Conservation (phyloP, 2,888 invertebrate species). For the Patella caerulea region DNA sequence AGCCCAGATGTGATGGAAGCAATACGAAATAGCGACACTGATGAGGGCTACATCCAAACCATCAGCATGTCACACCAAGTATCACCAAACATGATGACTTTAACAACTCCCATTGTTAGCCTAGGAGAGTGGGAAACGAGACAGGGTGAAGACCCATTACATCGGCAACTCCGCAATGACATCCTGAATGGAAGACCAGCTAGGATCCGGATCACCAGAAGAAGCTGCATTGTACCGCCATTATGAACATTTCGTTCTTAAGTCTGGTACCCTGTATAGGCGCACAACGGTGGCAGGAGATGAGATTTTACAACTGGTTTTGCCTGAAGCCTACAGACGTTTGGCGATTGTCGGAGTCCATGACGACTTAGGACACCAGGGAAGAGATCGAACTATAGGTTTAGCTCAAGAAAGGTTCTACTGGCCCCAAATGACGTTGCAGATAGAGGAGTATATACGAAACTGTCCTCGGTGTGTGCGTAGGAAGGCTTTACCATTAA, state of each 20-base stretch:
- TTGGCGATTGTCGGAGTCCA: not conserved
- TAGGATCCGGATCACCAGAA: not conserved
- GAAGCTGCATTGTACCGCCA: not conserved
- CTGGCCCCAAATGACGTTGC: not conserved
- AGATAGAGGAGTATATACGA: constrained; percentile 17
- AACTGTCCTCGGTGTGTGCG: constrained; percentile 12
- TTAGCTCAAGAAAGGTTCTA: not conserved
- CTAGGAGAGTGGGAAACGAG: not conserved
- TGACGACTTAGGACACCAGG: constrained; percentile 23
- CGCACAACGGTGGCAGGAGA: constrained; percentile 9
- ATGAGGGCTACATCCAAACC: constrained; percentile 8
- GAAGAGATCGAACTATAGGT: constrained; percentile 16
- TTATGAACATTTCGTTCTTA: constrained; percentile 7
- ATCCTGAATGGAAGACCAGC: not conserved
- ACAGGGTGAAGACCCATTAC: not conserved
- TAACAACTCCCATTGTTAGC: not conserved
- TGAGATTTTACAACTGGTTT: constrained; percentile 11
- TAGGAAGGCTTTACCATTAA: constrained; percentile 9
- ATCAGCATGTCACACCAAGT: not conserved
- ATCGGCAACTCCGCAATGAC: not conserved
- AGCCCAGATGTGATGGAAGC: constrained; percentile 30
- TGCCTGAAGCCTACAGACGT: not conserved
- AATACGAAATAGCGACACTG: not conserved
- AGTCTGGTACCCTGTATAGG: constrained; percentile 21
- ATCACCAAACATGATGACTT: not conserved